These are phyloP conservation scores for Synanthedon vespiformis DNA, from an alignment of 2,888 invertebrate species.

Conservation along the genomic window DNA sequence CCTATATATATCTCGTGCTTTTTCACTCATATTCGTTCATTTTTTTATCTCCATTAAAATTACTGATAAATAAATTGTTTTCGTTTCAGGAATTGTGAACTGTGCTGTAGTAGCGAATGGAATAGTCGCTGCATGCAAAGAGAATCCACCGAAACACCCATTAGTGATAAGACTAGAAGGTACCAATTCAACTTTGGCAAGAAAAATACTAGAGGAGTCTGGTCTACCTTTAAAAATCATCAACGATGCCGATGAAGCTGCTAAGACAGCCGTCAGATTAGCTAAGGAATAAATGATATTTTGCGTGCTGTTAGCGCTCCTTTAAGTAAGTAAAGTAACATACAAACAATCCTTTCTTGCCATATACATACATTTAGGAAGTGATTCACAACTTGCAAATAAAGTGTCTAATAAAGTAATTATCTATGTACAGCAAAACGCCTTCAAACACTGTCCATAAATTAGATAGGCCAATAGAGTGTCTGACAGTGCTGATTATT, in stretches of 20 bases:
- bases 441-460: too few species aligned
- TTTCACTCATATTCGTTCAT: background rate
- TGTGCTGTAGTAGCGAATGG: conserved; percentile 97
- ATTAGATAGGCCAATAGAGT: too few species aligned
- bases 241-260: conserved; percentile 91
- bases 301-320: too few species aligned
- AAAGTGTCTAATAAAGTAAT: too few species aligned
- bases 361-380: too few species aligned
- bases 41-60: conserved; percentile 1
- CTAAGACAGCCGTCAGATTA: conserved; percentile 82
- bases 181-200: conserved; percentile 89
- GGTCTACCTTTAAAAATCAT: conserved; percentile 87
- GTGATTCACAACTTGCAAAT: too few species aligned
- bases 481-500: too few species aligned
- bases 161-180: conserved; percentile 96
- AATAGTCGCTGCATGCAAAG: conserved; percentile 88
- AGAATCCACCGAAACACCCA: conserved; percentile 84
- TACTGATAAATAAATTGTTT: background rate
- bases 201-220: conserved; percentile 83
- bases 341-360: too few species aligned
- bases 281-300: conserved; percentile 11
- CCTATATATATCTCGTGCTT: background rate
- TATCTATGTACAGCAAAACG: too few species aligned
- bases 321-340: too few species aligned
- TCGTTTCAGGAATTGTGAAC: conserved; percentile 89